Percentiles rank a stretch among this genome's conserved stretches.
These are phyloP conservation scores for Macropus fuliginosus DNA, from an alignment of 2,797 vertebrate genomes.

Conservation along the genomic window DNA sequence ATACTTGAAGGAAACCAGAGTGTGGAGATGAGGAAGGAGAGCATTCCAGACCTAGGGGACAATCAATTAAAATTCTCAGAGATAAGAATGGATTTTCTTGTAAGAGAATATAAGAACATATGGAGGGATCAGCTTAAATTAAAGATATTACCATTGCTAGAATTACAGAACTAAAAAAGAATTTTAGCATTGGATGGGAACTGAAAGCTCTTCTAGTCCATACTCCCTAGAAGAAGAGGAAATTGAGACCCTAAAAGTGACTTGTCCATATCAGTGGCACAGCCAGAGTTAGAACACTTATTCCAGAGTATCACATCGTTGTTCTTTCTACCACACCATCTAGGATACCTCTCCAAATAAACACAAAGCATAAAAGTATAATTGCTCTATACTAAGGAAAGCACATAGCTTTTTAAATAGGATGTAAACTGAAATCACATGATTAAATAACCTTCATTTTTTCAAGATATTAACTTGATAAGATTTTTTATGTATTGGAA, in stretches of 20 bases:
- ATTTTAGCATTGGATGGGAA: not conserved
- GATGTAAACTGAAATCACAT: not conserved
- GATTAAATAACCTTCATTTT: conserved; percentile 8
- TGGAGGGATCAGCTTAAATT: not conserved
- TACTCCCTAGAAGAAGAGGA: not conserved
- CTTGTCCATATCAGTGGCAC: not conserved
- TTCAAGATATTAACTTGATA: conserved; percentile 7
- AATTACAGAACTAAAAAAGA: not conserved
- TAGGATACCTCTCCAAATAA: not conserved
- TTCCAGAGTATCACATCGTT: not conserved
- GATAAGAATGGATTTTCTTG: not conserved
- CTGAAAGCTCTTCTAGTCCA: not conserved
- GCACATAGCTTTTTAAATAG: not conserved
- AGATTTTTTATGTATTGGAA: conserved; percentile 16
- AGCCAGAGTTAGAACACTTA: not conserved
- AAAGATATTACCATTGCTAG: not conserved
- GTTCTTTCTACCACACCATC: not conserved
- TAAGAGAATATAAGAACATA: not conserved
- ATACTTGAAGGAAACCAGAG: not conserved
- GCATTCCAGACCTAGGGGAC: not conserved
- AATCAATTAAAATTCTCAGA: not conserved
- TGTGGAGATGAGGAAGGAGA: not conserved
- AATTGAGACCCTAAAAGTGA: not conserved
- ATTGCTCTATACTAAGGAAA: not conserved
- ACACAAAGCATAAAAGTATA: not conserved